A percentile compares a stretch with the other conserved stretches of the same genome.
Evolutionary conservation across 1,140 invertebrate genomes (phyloP).

Genomic region (Drosophila repletoides): DNA sequence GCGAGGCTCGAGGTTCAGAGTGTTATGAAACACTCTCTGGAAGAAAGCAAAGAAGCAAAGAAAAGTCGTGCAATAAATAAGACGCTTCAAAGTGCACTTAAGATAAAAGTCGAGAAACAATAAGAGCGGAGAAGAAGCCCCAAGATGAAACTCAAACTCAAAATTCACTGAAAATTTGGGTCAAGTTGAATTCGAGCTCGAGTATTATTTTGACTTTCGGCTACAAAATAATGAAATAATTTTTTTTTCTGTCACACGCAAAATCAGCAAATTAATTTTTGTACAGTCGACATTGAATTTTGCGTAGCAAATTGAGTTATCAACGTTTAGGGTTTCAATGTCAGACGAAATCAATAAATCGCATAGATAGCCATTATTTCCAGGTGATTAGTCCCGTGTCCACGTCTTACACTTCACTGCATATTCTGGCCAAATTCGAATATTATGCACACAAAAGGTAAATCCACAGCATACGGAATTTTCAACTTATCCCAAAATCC

Average conservation of each 20-base stretch:
- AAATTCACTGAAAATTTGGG: conserved; percentile 51
- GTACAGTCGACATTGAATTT: neutral
- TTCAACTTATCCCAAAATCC: conserved; percentile 28
- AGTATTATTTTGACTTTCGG: too few relatives aligned
- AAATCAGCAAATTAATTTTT: neutral
- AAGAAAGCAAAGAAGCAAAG: conserved; percentile 37
- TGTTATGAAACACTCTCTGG: conserved; percentile 72
- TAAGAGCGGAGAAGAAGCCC: conserved; percentile 19
- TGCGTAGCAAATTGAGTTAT: conserved; percentile 43
- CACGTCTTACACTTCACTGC: conserved; percentile 71
- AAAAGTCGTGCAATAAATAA: conserved; percentile 78
- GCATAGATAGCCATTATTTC: conserved; percentile 69
- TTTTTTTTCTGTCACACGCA: conserved; percentile 1
- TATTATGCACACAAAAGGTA: conserved; percentile 44
- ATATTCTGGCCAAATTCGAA: conserved; percentile 34
- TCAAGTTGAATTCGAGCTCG: conserved; percentile 30
- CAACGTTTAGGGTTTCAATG: conserved; percentile 58
- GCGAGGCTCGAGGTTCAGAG: conserved; percentile 27
- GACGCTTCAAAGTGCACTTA: conserved; percentile 76
- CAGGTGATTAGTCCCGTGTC: conserved; percentile 75
- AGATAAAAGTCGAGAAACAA: conserved; percentile 47
- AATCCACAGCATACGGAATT: conserved; percentile 22
- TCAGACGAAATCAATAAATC: conserved; percentile 77
- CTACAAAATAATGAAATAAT: conserved; percentile 6
- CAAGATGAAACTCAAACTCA: conserved; percentile 39